Base-by-base conservation (phyloP, 2,888 invertebrate species). In the Siphlonurus alternatus region DNA sequence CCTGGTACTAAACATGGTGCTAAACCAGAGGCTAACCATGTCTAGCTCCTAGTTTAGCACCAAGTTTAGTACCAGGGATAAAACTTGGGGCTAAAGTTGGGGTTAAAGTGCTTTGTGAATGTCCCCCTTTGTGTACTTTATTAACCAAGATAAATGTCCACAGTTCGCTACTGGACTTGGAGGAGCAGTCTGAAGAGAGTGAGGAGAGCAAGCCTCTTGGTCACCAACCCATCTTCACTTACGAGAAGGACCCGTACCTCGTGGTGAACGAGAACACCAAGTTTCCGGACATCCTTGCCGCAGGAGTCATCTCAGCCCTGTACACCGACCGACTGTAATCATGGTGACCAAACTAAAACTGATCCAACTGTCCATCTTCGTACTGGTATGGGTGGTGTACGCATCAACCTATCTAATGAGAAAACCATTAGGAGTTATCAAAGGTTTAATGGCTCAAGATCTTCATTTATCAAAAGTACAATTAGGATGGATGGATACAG, bases 361-460 rank as follows among this genome's bases (percentile, higher is more conserved):
- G 59, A 62, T 68, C 53, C 70, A 71, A 63, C 62, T 68, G 0
- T 62, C 67, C 2, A 67, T 69, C 15, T 71, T 70, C 65, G 64
- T 62, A 20, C 66, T 69, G 1, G 69, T 70, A 10, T 71, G 71
- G 71, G 65, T 71, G 2, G 66, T 69, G 23, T 70, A 70, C 67
- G 67, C 70, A 59, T 23, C 68, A 22, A 74, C 76, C 2, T 78
- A 78, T 67, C 72, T 77, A 23, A 71, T 77, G 20, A 69, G 78
- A 5, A 78, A 78, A 70, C 77, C 78, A 1, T 69, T 78, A 18
- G 77, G 78, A n/a, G 75, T 78, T 61, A 73, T 78, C 19, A 79
- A 79, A 68, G 71, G 74, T 15, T 74, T 75, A 65, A 69, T 79
- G 61, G 74, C 75, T 63, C 67, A 66, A n/a, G 74, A 74, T 7